Evolutionary conservation across 2,797 vertebrate genomes (phyloP).

Genomic region (Sparus aurata): DNA sequence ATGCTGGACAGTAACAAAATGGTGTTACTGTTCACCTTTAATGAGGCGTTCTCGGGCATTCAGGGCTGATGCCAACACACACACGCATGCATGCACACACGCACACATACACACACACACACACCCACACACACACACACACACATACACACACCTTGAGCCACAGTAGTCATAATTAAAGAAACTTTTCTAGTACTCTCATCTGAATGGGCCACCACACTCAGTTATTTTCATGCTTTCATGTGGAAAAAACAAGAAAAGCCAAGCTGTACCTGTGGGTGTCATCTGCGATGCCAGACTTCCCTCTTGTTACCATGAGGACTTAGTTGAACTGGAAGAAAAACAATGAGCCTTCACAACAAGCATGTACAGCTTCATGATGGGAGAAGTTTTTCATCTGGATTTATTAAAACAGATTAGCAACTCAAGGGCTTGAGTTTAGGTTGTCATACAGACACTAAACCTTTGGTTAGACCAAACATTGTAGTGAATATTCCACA

Average conservation of each 20-base stretch:
- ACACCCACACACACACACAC: not conserved
- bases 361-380: not conserved
- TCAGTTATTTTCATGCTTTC: not conserved
- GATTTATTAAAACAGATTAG: not conserved
- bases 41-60: not conserved
- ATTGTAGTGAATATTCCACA: not conserved
- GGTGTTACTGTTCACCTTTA: no score
- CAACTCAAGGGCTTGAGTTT: not conserved
- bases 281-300: not conserved
- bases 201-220: not conserved
- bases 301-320: slow-evolving; percentile 44
- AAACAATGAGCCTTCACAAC: not conserved
- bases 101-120: no score
- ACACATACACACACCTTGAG: not conserved
- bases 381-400: not conserved
- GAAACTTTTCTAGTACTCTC: not conserved
- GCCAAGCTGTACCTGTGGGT: not conserved
- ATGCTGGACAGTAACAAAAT: no score
- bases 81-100: no score
- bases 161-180: not conserved
- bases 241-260: not conserved
- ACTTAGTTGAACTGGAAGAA: slow-evolving; percentile 1
- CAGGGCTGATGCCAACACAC: not conserved
- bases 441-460: not conserved
- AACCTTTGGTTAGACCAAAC: not conserved